These are phyloP conservation scores for Caiman crocodilus DNA, from an alignment of 2,797 vertebrate species.

Conservation along the genomic window DNA sequence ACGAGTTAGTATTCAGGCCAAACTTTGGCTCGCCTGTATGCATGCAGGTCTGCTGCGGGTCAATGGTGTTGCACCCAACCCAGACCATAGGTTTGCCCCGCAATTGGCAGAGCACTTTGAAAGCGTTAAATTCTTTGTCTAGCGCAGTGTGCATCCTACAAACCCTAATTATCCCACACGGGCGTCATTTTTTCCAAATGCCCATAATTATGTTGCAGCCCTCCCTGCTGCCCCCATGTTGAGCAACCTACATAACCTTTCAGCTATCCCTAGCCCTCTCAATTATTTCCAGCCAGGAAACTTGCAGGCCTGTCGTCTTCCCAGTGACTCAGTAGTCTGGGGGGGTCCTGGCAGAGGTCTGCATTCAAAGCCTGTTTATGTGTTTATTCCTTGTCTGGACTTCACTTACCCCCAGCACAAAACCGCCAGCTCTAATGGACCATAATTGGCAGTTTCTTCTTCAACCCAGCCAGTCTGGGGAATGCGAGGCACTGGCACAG, in stretches of 20 bases:
- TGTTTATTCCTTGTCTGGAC: not conserved
- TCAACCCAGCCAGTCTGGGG: not conserved
- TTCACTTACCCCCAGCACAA: not conserved
- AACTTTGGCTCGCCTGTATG: not conserved
- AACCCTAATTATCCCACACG: not conserved
- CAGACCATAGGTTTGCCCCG: not conserved
- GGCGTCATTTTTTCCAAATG: not conserved
- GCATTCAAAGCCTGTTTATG: not conserved
- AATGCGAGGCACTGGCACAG: not conserved
- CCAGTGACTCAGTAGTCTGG: not conserved
- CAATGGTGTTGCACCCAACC: not conserved
- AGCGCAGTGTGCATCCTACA: not conserved
- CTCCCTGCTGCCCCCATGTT: not conserved
- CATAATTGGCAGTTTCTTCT: not conserved
- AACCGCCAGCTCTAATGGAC: not conserved
- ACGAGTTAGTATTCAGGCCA: not conserved
- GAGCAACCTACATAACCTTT: not conserved
- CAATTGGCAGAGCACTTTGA: not conserved
- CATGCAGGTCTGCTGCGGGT: not conserved
- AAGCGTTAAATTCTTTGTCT: not conserved
- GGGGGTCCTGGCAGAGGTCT: not conserved
- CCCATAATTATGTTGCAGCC: not conserved
- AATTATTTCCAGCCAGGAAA: not conserved
- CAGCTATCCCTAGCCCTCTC: not conserved
- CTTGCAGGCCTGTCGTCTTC: not conserved